phyloP scores from a whole-genome alignment of 1,140 invertebrate species.

The Zaprionus camerounensis region DNA sequence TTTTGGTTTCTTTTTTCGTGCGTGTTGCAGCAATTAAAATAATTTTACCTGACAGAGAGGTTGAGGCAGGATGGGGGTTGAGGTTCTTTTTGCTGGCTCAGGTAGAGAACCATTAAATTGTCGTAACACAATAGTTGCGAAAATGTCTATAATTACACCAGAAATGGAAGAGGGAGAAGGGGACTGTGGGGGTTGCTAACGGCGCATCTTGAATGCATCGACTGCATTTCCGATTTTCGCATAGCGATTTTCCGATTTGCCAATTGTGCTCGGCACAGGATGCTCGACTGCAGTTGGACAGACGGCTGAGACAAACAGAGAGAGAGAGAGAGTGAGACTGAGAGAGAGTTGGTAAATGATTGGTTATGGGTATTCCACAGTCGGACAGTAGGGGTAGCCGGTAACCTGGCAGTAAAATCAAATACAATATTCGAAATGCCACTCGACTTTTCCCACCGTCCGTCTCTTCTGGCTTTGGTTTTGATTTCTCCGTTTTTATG shows the following conservation, averaged over 20 bases:
- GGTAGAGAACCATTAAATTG: slow-evolving; percentile 71
- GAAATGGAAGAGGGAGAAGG: slow-evolving; percentile 40
- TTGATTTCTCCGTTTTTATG: slow-evolving; percentile 72
- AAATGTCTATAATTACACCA: slow-evolving; percentile 74
- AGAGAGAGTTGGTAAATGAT: slow-evolving; percentile 74
- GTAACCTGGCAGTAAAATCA: slow-evolving; percentile 34
- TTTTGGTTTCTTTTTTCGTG: slow-evolving; percentile 1
- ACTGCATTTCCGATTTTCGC: slow-evolving; percentile 64
- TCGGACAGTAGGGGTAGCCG: slow-evolving; percentile 17
- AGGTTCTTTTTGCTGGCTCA: slow-evolving; percentile 46
- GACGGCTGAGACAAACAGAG: not conserved
- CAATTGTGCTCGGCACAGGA: slow-evolving; percentile 41
- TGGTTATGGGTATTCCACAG: slow-evolving; percentile 61
- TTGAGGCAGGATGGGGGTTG: too few relatives aligned
- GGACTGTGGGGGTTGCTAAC: slow-evolving; percentile 35
- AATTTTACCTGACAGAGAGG: slow-evolving; percentile 24
- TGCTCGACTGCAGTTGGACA: slow-evolving; percentile 20
- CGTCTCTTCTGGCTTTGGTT: slow-evolving; percentile 27
- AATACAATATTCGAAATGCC: slow-evolving; percentile 46
- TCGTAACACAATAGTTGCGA: slow-evolving; percentile 76
- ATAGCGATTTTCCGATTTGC: slow-evolving; percentile 47
- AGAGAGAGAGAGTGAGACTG: slow-evolving; percentile 14
- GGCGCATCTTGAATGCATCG: slow-evolving; percentile 54
- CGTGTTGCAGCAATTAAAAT: slow-evolving; percentile 46
- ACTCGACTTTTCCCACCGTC: slow-evolving; percentile 56